These are phyloP conservation scores for Phyllostomus discolor DNA, from an alignment of 2,113 vertebrate genomes.

Conservation along the genomic window DNA sequence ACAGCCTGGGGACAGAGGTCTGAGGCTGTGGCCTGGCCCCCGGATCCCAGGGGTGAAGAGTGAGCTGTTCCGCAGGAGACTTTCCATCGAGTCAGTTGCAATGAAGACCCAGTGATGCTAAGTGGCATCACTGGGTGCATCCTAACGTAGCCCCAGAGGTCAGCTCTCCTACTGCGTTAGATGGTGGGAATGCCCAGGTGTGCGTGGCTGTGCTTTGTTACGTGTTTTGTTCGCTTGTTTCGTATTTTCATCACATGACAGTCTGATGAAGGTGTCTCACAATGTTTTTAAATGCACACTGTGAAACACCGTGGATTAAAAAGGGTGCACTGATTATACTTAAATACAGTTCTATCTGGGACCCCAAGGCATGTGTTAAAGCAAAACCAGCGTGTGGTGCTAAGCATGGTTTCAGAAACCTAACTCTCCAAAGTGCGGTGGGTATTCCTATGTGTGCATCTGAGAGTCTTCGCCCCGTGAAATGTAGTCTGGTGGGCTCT, in stretches of 20 bases:
- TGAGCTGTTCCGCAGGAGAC: background rate
- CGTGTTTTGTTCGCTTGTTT: background rate
- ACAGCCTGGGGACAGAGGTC: accelerated
- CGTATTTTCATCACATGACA: too few relatives aligned
- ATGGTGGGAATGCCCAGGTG: background rate
- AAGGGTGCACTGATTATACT: background rate
- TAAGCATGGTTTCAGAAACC: background rate
- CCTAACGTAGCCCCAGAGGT: background rate
- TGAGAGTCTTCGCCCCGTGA: background rate
- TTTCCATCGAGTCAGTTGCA: background rate
- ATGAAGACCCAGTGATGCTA: too few relatives aligned
- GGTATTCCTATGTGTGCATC: background rate
- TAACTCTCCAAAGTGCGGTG: background rate
- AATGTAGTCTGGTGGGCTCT: background rate
- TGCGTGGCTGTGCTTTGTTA: background rate
- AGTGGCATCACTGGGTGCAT: background rate
- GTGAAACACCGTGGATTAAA: background rate
- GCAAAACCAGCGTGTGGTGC: background rate
- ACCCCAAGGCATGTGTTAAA: background rate
- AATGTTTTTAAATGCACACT: background rate
- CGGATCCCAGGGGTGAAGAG: accelerated
- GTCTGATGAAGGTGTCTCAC: background rate
- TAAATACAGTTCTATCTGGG: background rate
- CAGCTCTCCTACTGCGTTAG: background rate
- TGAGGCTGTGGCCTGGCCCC: background rate